Base-by-base conservation (phyloP, 2,113 vertebrate species). In the Setophaga petechia region DNA sequence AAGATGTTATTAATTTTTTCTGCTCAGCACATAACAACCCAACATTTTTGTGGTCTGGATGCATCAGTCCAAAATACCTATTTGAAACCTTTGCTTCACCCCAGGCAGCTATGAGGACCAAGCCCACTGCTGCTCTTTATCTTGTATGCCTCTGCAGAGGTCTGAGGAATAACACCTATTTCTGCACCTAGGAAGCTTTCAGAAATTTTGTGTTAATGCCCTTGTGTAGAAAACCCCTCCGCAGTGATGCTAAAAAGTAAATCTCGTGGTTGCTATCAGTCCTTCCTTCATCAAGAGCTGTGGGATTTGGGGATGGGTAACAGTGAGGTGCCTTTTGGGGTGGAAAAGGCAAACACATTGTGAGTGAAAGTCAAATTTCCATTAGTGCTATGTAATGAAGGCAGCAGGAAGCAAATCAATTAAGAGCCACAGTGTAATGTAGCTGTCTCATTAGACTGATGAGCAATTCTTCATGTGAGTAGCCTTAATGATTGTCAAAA, bases 391-490 rank as follows among this genome's bases (percentile, higher is more conserved):
- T 92, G 65, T 95, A 96, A 92, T 93, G 92, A 92, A 96, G 79
- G 90, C 88, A 92, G 83, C 90, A 94, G 85, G 92, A 96, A 89
- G 73, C 83, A 84, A 96, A 95, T 96, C 92, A 95, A 92, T 94
- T 96, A 96, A 95, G 79, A 92, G 43, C 68, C 61, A 54, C 59
- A 68, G 44, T 89, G 85, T 94, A 96, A 94, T 80, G 41, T 84
- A 71, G 49, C 92, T 90, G 90, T 93, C 88, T 86, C 84, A 74
- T 75, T 83, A 92, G 72, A 92, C 90, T 84, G 93, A 94, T 96
- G 85, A 95, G 61, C 73, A 84, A 19, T 88, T 94, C 62, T 96
- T 92, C 65, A 35, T 88, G 30, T 51, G 59, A 94, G 88, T 92
- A 86, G 79, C 73, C 76, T 94, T 95, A 96, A 92, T 78, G 79